Base-by-base conservation (phyloP, 1,140 invertebrate genomes). In the Cherax destructor region DNA sequence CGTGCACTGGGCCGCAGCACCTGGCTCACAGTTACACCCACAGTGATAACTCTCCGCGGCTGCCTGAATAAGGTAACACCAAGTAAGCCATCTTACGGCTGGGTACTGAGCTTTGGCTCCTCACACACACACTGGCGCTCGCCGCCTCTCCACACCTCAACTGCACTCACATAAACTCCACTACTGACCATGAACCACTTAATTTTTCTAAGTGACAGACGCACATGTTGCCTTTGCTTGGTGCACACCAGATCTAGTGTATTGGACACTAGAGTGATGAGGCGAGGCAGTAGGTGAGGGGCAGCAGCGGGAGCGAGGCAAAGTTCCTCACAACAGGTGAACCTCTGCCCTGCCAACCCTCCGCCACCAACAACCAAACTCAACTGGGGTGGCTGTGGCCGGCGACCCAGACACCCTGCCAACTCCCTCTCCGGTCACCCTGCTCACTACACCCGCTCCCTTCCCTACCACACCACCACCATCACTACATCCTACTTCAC, bases 301-400 rank as follows among this genome's bases (percentile, higher is more conserved):
- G 7, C 18, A 21, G 84, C 9, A 18, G 9, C 24, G 84, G 11
- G 47, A 76, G 21, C 47, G 83, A 69, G 21, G 24, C 30, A 11
- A 77, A 77, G 72, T 77, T 77, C 49, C 56, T 30, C 72, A 77
- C 72, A 30, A 56, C 84, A 59, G 56, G 72, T 86, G 72, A 74
- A 86, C 16, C 84, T 24, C 18, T 30, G 79, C 72, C 78, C 78
- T 81, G 61, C 65, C 87, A 74, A 88, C 87, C 87, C 87, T 69
- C 61, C 87, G 79, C 87, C 78, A 79, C 78, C 87, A 88, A 88
- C 87, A 74, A 88, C 87, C 87, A 88, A 88, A 72, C 87, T 83
- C 87, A 80, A 88, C 86, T 88, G 86, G 77, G 77, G 77, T 76
- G 86, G 49, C 74, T 24, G 52, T 5, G 83, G 24, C 72, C 21